phyloP scores from a whole-genome alignment of 2,888 invertebrate species.

The Crocallis elinguaria region DNA sequence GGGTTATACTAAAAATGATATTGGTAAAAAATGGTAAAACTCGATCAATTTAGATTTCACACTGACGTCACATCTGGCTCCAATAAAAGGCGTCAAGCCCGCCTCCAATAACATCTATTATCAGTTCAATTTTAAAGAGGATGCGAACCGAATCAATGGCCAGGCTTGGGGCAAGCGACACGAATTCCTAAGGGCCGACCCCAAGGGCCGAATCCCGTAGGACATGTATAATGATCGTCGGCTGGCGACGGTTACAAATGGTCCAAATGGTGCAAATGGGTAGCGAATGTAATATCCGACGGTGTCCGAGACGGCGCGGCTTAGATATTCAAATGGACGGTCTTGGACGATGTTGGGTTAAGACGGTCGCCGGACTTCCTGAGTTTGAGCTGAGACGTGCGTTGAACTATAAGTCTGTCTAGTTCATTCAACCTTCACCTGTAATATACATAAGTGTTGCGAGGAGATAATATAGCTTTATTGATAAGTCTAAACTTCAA shows the following conservation, averaged over 20 bases:
- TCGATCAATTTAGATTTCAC: conserved; percentile 18
- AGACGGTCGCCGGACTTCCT: conserved; percentile 55
- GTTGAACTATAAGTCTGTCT: conserved; percentile 42
- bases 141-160: conserved; percentile 73
- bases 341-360: conserved; percentile 51
- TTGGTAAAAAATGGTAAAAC: background rate
- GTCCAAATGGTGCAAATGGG: conserved; percentile 60
- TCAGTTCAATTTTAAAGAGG: conserved; percentile 71
- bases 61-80: conserved; percentile 43
- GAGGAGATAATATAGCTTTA: too few species aligned
- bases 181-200: conserved; percentile 67
- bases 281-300: conserved; percentile 83
- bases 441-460: too few species aligned
- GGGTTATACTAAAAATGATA: too few species aligned
- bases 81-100: conserved; percentile 55
- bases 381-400: conserved; percentile 54
- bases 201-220: conserved; percentile 52
- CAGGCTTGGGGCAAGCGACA: conserved; percentile 51
- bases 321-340: conserved; percentile 72
- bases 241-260: conserved; percentile 81
- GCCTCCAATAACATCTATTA: conserved; percentile 68
- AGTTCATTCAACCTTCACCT: too few species aligned
- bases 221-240: conserved; percentile 81
- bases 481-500: too few species aligned
- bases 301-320: conserved; percentile 62